Conservation (phyloP, 2,888 invertebrate species). For the Plagiodera versicolora region DNA sequence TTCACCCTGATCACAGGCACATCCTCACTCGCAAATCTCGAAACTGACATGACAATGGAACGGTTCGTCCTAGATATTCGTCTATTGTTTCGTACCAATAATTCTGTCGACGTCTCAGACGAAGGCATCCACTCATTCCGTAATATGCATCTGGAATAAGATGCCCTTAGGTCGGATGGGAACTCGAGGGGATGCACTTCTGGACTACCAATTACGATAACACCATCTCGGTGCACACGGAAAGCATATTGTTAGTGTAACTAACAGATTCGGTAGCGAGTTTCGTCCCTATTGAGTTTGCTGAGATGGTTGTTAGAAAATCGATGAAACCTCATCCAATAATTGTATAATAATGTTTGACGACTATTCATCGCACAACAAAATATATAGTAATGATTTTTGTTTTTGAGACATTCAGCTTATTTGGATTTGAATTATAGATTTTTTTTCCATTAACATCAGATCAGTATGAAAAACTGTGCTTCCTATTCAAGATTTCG, state of each 20-base stretch:
- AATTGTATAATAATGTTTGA: too few species aligned
- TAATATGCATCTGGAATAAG: constrained; percentile 25
- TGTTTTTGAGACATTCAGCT: too few species aligned
- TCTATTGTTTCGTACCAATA: constrained; percentile 48
- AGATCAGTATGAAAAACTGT: too few species aligned
- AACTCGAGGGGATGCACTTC: constrained; percentile 19
- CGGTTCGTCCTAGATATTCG: constrained; percentile 41
- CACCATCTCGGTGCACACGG: constrained; percentile 18
- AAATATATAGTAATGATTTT: too few species aligned
- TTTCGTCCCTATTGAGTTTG: neutral
- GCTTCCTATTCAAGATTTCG: too few species aligned
- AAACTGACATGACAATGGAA: constrained; percentile 47
- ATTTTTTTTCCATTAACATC: too few species aligned
- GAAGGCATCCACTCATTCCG: constrained; percentile 27
- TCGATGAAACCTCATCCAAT: too few species aligned
- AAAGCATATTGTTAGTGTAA: constrained; percentile 14
- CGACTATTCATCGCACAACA: too few species aligned
- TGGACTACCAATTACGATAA: constrained; percentile 13
- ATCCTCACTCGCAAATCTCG: constrained; percentile 36
- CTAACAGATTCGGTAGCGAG: neutral
- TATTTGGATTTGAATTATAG: too few species aligned
- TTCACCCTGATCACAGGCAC: constrained; percentile 37
- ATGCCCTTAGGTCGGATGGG: constrained; percentile 22
- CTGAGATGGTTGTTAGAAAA: too few species aligned
- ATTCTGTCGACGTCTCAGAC: constrained; percentile 40